Evolutionary conservation across 1,140 invertebrate species (phyloP).

Genomic region (Chelonus insularis): DNA sequence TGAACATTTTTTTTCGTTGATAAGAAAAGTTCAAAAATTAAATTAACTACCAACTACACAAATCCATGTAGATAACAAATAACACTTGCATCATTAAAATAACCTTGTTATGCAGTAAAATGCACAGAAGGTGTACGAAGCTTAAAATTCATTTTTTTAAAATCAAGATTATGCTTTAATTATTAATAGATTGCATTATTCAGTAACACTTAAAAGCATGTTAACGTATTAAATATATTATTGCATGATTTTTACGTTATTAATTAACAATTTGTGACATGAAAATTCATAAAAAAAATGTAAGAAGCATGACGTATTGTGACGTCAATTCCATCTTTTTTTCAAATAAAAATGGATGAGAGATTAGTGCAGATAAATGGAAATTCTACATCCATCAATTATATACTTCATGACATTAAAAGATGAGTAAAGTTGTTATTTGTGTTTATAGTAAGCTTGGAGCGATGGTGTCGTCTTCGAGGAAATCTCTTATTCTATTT

Average conservation of each 20-base stretch:
- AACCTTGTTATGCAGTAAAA: neutral
- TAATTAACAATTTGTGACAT: too few species aligned
- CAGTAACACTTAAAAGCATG: neutral
- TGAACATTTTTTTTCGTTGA: too few species aligned
- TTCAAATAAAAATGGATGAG: too few species aligned
- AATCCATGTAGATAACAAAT: too few species aligned
- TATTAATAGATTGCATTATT: neutral
- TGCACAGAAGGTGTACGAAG: slow-evolving; percentile 9
- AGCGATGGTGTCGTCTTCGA: slow-evolving; percentile 87
- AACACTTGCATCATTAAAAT: neutral
- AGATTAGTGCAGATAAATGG: too few species aligned
- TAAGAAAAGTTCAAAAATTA: too few species aligned
- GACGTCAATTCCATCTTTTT: slow-evolving; percentile 2
- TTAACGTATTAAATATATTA: neutral
- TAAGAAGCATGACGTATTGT: slow-evolving; percentile 2
- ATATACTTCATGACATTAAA: too few species aligned
- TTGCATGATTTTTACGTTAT: slow-evolving; percentile 6
- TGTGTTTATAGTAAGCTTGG: slow-evolving; percentile 69
- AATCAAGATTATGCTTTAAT: neutral
- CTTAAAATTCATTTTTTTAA: neutral
- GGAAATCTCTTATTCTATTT: slow-evolving; percentile 95
- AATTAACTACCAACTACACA: too few species aligned
- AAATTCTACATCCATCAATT: too few species aligned
- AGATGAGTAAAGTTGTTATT: slow-evolving; percentile 34
- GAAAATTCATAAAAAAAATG: too few species aligned